Percentiles rank a stretch among this genome's conserved stretches.
phyloP scores from a whole-genome alignment of 2,797 vertebrate genomes.

The Pangasius djambal region DNA sequence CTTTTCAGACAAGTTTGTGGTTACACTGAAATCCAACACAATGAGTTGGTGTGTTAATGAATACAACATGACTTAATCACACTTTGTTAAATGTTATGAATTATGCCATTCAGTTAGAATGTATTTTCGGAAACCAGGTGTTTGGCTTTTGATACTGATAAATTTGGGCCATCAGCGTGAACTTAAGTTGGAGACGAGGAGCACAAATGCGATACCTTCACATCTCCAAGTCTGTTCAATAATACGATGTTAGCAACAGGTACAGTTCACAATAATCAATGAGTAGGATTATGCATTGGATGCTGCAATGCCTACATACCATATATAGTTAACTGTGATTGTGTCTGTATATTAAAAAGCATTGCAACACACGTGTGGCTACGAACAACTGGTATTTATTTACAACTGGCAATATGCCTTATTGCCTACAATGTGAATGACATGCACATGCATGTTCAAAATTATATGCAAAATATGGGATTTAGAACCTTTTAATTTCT shows the following conservation, averaged over 20 bases:
- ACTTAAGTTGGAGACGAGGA: background rate
- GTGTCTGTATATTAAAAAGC: background rate
- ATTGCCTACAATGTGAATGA: too few species aligned
- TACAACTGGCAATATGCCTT: background rate
- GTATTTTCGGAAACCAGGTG: background rate
- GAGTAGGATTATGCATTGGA: background rate
- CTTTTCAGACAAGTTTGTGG: background rate
- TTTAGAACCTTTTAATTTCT: background rate
- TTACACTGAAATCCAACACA: background rate
- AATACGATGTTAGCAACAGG: background rate
- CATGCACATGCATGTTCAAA: background rate
- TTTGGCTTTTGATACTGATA: background rate
- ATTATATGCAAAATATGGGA: background rate
- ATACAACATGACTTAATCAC: background rate
- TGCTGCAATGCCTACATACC: background rate
- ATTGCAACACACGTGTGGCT: background rate
- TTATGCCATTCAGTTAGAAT: background rate
- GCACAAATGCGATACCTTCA: background rate
- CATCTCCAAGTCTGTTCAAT: background rate
- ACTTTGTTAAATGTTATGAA: background rate
- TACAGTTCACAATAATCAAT: background rate
- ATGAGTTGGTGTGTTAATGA: background rate
- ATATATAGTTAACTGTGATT: background rate
- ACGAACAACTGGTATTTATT: background rate
- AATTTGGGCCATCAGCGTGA: background rate